Percentiles rank a stretch among this genome's conserved stretches.
Evolutionary conservation across 2,888 invertebrate species (phyloP).

Genomic region (Drosophila helvetica): DNA sequence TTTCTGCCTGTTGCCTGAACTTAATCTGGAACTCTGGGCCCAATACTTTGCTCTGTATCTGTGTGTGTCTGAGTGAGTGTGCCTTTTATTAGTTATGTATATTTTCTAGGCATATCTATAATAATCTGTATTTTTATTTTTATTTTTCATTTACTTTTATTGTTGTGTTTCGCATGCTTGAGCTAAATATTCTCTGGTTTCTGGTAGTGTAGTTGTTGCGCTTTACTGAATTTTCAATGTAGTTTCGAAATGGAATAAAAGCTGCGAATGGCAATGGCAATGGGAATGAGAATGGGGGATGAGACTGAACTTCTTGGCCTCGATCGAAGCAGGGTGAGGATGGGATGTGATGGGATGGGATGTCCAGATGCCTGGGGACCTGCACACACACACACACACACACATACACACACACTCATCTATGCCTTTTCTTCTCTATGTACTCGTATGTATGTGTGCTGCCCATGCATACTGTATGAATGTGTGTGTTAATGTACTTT

Average conservation of each 20-base stretch:
- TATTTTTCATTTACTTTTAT: slow-evolving; percentile 19
- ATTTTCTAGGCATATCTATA: slow-evolving; percentile 38
- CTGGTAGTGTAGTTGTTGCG: slow-evolving; percentile 11
- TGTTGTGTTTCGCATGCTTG: slow-evolving; percentile 41
- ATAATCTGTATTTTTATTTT: slow-evolving; percentile 27
- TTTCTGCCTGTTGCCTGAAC: slow-evolving; percentile 22
- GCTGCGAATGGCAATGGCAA: not conserved
- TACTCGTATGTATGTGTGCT: not conserved
- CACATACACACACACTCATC: not conserved
- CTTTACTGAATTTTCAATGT: slow-evolving; percentile 26
- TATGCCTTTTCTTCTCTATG: not conserved
- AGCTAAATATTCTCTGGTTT: slow-evolving; percentile 35
- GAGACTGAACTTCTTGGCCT: not conserved
- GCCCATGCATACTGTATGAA: slow-evolving; percentile 10
- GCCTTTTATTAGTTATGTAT: not conserved
- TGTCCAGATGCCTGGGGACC: not conserved
- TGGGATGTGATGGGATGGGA: not conserved
- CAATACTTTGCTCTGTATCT: slow-evolving; percentile 28
- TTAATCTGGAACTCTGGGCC: slow-evolving; percentile 33
- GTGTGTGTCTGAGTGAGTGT: slow-evolving; percentile 7
- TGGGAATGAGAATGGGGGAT: not conserved
- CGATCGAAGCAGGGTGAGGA: not conserved
- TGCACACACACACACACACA: slow-evolving; percentile 2
- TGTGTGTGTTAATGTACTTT: slow-evolving; percentile 25
- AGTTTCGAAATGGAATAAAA: slow-evolving; percentile 32